These are phyloP conservation scores for Moxostoma hubbsi DNA, from an alignment of 2,797 vertebrate species.

Conservation along the genomic window DNA sequence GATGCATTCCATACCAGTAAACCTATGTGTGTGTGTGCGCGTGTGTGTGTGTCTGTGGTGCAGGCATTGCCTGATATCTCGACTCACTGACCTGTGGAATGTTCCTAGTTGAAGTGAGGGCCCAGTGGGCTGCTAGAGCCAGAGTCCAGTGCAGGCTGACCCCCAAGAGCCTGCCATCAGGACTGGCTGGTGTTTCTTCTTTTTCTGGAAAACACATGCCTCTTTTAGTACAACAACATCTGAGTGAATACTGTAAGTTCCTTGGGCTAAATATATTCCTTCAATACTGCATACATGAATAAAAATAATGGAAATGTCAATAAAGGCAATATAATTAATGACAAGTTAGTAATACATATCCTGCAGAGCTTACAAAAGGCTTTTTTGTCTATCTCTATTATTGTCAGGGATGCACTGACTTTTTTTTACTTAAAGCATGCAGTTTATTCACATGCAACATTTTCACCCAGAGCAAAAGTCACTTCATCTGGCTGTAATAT, in stretches of 20 bases:
- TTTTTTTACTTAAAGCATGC: too few species aligned
- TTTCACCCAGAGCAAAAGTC: not conserved
- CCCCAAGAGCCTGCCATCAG: conserved; percentile 81
- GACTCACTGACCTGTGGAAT: conserved; percentile 77
- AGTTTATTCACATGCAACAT: not conserved
- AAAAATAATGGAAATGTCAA: not conserved
- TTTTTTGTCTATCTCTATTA: too few species aligned
- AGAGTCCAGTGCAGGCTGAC: conserved; percentile 76
- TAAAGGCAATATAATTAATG: not conserved
- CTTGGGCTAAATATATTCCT: conserved; percentile 8
- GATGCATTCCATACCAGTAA: not conserved
- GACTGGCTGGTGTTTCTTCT: conserved; percentile 73
- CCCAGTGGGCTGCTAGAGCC: conserved; percentile 81
- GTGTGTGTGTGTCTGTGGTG: conserved; percentile 23
- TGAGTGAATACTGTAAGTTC: conserved; percentile 10
- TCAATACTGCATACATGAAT: conserved; percentile 6
- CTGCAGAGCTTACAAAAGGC: not conserved
- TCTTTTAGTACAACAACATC: conserved; percentile 15
- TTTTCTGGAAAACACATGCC: conserved; percentile 52
- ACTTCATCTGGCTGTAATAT: conserved; percentile 9
- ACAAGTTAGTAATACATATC: not conserved
- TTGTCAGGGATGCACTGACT: too few species aligned
- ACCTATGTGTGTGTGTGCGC: too few species aligned
- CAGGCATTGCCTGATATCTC: conserved; percentile 24
- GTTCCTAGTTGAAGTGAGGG: conserved; percentile 81